phyloP scores from a whole-genome alignment of 2,113 vertebrate genomes.

The Leucoraja erinaceus region DNA sequence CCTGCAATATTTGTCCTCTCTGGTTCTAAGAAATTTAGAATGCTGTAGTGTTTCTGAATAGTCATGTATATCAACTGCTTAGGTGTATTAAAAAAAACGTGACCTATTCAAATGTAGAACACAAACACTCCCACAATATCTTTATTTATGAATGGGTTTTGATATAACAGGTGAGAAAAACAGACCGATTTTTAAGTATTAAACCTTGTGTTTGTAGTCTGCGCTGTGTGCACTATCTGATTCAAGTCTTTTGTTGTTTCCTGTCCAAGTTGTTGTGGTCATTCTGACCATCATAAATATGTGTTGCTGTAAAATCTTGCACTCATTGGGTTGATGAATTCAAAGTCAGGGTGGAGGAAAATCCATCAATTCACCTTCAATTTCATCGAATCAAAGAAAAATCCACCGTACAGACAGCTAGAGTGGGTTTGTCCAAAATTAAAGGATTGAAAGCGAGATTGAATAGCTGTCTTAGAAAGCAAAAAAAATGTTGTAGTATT shows the following conservation, averaged over 20 bases:
- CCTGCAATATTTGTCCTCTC: too few relatives aligned
- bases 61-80: neutral
- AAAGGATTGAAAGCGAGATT: neutral
- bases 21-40: neutral
- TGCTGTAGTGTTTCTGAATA: neutral
- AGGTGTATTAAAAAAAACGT: neutral
- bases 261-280: neutral
- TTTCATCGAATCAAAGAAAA: neutral
- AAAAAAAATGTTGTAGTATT: neutral
- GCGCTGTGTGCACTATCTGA: neutral
- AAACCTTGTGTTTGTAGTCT: neutral
- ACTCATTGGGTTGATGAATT: neutral
- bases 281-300: neutral
- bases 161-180: neutral
- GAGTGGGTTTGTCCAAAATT: too few relatives aligned
- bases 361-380: neutral
- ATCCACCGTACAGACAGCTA: neutral
- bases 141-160: neutral
- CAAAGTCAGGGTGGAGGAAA: neutral
- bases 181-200: neutral
- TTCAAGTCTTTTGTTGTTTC: neutral
- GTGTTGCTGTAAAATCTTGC: neutral
- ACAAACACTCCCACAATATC: neutral
- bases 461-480: neutral
- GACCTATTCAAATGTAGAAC: neutral